These are phyloP conservation scores for Talpa occidentalis DNA, from an alignment of 2,113 vertebrate species.

Conservation along the genomic window DNA sequence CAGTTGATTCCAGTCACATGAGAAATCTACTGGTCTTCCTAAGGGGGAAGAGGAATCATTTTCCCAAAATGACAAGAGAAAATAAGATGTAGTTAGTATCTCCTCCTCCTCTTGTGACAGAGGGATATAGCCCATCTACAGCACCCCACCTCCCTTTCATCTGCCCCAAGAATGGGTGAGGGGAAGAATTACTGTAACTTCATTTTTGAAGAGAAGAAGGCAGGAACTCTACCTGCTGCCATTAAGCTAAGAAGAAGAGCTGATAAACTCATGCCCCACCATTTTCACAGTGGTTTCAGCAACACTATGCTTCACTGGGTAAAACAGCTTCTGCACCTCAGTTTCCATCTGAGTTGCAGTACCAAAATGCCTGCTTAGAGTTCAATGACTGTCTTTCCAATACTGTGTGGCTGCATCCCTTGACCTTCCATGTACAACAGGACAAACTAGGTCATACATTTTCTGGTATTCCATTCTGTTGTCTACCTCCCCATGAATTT, in stretches of 20 bases:
- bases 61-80: conserved; percentile 12
- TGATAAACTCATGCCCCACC: neutral
- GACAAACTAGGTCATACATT: neutral
- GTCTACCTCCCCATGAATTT: neutral
- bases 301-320: neutral
- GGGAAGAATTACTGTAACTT: too few species aligned
- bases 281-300: neutral
- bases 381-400: neutral
- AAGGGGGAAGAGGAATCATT: neutral
- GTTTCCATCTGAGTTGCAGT: neutral
- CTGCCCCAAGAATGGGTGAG: too few species aligned
- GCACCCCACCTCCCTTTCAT: too few species aligned
- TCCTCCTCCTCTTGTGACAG: neutral
- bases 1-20: neutral
- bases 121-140: too few species aligned
- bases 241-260: neutral
- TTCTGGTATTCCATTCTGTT: neutral
- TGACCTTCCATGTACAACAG: neutral
- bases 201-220: too few species aligned
- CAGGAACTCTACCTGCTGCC: neutral
- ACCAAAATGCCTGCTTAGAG: neutral
- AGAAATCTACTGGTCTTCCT: conserved; percentile 24
- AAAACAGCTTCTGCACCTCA: neutral
- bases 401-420: neutral
- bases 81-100: too few species aligned